Evolutionary conservation across 2,113 vertebrate species (phyloP), one percentile per base, ranked within the genome.

Genomic region (Boleophthalmus pectinirostris): DNA sequence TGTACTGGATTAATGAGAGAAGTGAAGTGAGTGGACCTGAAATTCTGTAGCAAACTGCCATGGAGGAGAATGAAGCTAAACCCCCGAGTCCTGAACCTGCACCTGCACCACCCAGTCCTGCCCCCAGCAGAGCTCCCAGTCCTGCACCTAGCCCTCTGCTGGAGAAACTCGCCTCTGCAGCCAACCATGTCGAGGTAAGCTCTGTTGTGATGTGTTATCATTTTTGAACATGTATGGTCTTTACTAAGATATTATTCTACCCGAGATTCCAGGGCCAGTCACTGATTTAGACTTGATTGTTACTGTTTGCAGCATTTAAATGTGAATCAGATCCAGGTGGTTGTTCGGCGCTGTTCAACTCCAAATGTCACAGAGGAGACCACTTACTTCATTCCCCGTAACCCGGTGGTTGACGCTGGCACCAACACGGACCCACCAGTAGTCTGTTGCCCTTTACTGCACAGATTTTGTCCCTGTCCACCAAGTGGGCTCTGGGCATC

Each of bases 401-500:
- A 82, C 68, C 82, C 85, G 1, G 74, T 88, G 58, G 91, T 88
- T 60, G 92, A 93, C 2, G 89, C 91, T 0, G 88, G 86, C 71
- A 93, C 92, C 57, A 92, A 93, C 84, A 93, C 91, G n/a, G 92
- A 93, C 61, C 92, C 90, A 0, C 91, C 81, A 0, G 77, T 92
- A 65, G 58, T 77, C 68, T 86, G 83, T 79, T 85, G 90, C 46
- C 89, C 88, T 3, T 88, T 91, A 74, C 86, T 95, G 49, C 94
- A 72, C 72, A 87, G 82, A 72, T 86, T 84, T 68, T 93, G 93
- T 79, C 85, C 91, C 16, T 98, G 96, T 75, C 97, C 96, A 53
- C 97, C 97, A 33, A 88, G 81, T 66, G 96, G 96, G 69, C 88
- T 94, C n/a, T 72, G 95, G 47, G 94, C 91, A 72, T 93, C 13